Conservation (phyloP, 2,797 vertebrate species). For the Bovichtus variegatus region DNA sequence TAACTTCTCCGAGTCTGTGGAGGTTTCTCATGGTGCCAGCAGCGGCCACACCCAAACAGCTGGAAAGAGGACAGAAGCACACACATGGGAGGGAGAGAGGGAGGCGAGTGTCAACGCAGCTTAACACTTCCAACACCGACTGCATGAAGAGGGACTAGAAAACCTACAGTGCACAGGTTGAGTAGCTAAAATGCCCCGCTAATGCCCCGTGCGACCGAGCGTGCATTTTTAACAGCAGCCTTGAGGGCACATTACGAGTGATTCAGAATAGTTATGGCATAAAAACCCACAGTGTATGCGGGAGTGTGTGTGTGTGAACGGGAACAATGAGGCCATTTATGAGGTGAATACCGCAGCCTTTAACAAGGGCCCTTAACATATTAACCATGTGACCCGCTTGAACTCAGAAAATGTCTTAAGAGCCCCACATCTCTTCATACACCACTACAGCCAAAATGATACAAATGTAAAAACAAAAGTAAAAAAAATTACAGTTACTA, state of each 20-base stretch:
- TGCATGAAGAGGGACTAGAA: constrained; percentile 6
- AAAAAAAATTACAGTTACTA: background rate
- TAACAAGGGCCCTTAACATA: constrained; percentile 76
- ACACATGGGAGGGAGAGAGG: constrained; percentile 46
- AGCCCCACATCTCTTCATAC: constrained; percentile 13
- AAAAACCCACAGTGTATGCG: constrained; percentile 57
- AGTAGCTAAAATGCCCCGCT: constrained; percentile 4
- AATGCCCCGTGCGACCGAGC: constrained; percentile 11
- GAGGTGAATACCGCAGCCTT: constrained; percentile 67
- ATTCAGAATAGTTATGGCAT: constrained; percentile 58
- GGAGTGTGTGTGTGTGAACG: constrained; percentile 35
- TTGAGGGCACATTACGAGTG: constrained; percentile 54
- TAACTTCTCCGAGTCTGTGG: constrained; percentile 40
- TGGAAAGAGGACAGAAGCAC: constrained; percentile 61
- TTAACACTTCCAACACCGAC: constrained; percentile 23
- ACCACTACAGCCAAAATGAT: background rate
- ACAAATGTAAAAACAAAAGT: background rate
- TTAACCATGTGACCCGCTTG: constrained; percentile 71
- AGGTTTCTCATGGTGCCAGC: constrained; percentile 63
- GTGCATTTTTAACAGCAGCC: constrained; percentile 50
- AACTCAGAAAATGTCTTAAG: constrained; percentile 50
- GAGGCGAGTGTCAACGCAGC: constrained; percentile 13
- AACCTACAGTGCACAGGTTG: constrained; percentile 17
- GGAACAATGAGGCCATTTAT: constrained; percentile 81
- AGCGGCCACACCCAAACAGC: constrained; percentile 70